A percentile compares a stretch with the other conserved stretches of the same genome.
phyloP scores from a whole-genome alignment of 2,113 vertebrate species.

The Antechinus flavipes region DNA sequence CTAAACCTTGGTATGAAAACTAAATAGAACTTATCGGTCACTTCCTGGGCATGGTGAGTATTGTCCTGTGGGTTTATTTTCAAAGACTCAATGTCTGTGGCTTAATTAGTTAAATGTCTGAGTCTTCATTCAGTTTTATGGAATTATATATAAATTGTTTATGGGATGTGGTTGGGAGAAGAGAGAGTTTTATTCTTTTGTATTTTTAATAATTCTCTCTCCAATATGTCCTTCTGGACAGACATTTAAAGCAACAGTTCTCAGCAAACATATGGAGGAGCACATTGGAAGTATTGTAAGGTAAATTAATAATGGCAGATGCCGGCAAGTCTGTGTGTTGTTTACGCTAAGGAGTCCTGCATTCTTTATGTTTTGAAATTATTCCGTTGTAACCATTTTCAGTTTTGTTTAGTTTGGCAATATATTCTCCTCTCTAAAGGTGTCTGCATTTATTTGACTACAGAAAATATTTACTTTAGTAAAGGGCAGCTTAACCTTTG shows the following conservation, averaged over 20 bases:
- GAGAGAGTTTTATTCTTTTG: constrained; percentile 75
- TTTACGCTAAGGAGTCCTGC: constrained; percentile 82
- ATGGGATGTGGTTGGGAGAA: constrained; percentile 79
- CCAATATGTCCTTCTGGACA: constrained; percentile 85
- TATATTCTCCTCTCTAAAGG: constrained; percentile 83
- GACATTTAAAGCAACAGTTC: constrained; percentile 89
- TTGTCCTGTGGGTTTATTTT: constrained; percentile 85
- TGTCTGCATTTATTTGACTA: constrained; percentile 85
- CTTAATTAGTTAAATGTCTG: constrained; percentile 77
- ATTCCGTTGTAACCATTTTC: constrained; percentile 79
- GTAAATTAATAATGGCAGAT: constrained; percentile 90
- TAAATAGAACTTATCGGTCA: constrained; percentile 79
- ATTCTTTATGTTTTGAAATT: constrained; percentile 86
- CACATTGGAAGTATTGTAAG: constrained; percentile 88
- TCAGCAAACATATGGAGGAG: constrained; percentile 87
- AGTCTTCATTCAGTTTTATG: constrained; percentile 84
- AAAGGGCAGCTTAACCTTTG: constrained; percentile 90
- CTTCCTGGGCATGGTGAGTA: constrained; percentile 81
- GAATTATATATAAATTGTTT: constrained; percentile 89
- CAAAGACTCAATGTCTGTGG: constrained; percentile 79
- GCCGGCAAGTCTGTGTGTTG: constrained; percentile 87
- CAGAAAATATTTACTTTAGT: constrained; percentile 88
- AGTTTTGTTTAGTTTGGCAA: constrained; percentile 80
- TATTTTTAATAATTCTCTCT: constrained; percentile 89
- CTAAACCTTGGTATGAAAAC: constrained; percentile 79